Percentiles rank a stretch among this genome's conserved stretches.
These are phyloP conservation scores for Hirtodrosophila duncani DNA, from an alignment of 2,888 invertebrate genomes.

Conservation along the genomic window DNA sequence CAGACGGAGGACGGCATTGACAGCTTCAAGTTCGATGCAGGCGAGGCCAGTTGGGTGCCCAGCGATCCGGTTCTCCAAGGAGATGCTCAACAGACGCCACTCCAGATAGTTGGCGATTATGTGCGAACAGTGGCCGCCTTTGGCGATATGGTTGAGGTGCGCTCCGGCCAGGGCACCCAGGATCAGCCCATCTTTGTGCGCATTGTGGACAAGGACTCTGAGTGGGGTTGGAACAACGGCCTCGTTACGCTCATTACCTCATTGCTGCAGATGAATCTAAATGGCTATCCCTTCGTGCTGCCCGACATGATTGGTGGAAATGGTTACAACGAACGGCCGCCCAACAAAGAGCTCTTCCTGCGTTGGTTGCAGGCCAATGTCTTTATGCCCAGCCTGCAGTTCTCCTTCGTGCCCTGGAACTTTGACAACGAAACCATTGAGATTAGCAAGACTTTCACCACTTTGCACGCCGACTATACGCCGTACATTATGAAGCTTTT, in stretches of 20 bases:
- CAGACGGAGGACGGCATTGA: constrained; percentile 83
- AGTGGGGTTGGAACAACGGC: constrained; percentile 83
- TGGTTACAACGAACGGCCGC: constrained; percentile 80
- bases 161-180: constrained; percentile 83
- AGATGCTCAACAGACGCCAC: constrained; percentile 78
- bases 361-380: constrained; percentile 87
- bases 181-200: constrained; percentile 83
- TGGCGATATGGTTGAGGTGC: constrained; percentile 83
- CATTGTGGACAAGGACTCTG: constrained; percentile 86
- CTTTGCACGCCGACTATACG: constrained; percentile 83
- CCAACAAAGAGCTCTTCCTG: constrained; percentile 82
- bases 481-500: constrained; percentile 83
- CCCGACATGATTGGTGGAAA: constrained; percentile 88
- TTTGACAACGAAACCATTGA: constrained; percentile 82
- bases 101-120: constrained; percentile 79
- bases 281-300: constrained; percentile 82
- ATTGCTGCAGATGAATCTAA: constrained; percentile 78
- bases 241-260: constrained; percentile 84
- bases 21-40: constrained; percentile 89
- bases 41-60: constrained; percentile 83
- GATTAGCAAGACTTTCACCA: constrained; percentile 83
- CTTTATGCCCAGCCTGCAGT: constrained; percentile 88
- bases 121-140: constrained; percentile 80
- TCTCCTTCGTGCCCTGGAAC: constrained; percentile 88
- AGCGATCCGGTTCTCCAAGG: constrained; percentile 81